A percentile compares a stretch with the other conserved stretches of the same genome.
Conservation (phyloP, 2,797 vertebrate species). For the Dallia pectoralis region DNA sequence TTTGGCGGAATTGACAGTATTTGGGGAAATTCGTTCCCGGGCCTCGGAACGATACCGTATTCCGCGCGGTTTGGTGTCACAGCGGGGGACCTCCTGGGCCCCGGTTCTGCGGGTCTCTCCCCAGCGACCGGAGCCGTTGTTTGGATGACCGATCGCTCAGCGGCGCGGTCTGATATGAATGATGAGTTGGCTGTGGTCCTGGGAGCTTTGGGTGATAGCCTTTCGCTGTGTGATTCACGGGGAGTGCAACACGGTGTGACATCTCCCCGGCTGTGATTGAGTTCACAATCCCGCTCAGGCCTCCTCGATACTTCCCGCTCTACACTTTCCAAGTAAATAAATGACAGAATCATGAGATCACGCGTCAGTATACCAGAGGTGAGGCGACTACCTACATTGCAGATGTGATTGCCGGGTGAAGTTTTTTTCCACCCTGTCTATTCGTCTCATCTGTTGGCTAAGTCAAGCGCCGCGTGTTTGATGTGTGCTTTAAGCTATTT, state of each 20-base stretch:
- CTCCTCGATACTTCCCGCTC: slow-evolving; percentile 59
- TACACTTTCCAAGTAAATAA: slow-evolving; percentile 67
- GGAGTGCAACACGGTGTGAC: slow-evolving; percentile 68
- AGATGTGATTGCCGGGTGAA: slow-evolving; percentile 48
- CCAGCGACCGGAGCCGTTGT: slow-evolving; percentile 55
- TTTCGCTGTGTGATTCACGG: slow-evolving; percentile 79
- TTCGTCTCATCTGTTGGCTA: slow-evolving; percentile 10
- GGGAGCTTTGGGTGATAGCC: slow-evolving; percentile 80
- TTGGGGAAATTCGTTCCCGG: slow-evolving; percentile 64
- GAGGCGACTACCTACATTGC: slow-evolving; percentile 1
- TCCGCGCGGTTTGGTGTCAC: slow-evolving; percentile 31
- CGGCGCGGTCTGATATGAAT: slow-evolving; percentile 67
- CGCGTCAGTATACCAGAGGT: not conserved
- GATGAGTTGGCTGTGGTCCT: slow-evolving; percentile 76
- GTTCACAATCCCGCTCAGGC: slow-evolving; percentile 70
- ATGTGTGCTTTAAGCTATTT: not conserved
- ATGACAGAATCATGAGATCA: slow-evolving; percentile 62
- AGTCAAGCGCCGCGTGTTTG: not conserved
- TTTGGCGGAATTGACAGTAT: slow-evolving; percentile 54
- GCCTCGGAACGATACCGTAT: slow-evolving; percentile 62
- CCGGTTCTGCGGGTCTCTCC: slow-evolving; percentile 58
- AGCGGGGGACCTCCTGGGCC: slow-evolving; percentile 53
- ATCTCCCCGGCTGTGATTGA: slow-evolving; percentile 73
- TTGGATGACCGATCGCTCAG: slow-evolving; percentile 70
- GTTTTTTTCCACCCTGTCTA: slow-evolving; percentile 14